Evolutionary conservation across 2,888 invertebrate species (phyloP).

Genomic region (Achlya flavicornis): DNA sequence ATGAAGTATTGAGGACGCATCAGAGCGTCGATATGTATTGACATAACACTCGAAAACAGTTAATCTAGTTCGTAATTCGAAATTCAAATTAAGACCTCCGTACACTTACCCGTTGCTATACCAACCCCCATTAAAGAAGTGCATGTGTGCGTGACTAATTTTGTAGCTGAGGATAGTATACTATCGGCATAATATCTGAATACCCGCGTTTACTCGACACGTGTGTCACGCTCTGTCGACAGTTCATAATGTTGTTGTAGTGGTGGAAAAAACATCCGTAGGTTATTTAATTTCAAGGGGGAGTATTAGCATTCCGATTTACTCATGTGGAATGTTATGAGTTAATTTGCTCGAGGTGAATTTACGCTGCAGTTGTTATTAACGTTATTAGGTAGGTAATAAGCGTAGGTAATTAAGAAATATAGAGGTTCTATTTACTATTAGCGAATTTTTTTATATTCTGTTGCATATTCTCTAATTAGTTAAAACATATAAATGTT

Average conservation of each 20-base stretch:
- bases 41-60: constrained; percentile 46
- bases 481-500: no score
- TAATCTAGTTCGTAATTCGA: constrained; percentile 42
- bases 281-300: constrained; percentile 5
- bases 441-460: no score
- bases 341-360: constrained; percentile 7
- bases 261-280: constrained; percentile 58
- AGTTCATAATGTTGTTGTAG: constrained; percentile 56
- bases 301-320: constrained; percentile 2
- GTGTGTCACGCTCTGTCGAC: constrained; percentile 54
- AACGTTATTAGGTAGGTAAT: not conserved
- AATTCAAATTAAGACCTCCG: constrained; percentile 58
- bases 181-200: not conserved
- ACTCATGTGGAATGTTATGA: constrained; percentile 7
- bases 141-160: constrained; percentile 73
- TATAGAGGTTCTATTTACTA: no score
- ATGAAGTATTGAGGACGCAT: constrained; percentile 8
- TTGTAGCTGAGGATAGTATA: constrained; percentile 30
- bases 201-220: constrained; percentile 45
- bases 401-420: not conserved
- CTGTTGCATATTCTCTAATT: no score
- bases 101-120: constrained; percentile 52
- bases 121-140: constrained; percentile 54
- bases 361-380: not conserved
- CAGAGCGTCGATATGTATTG: constrained; percentile 19